These are phyloP conservation scores for Drosophila eohydei DNA, from an alignment of 2,888 invertebrate genomes.

Conservation along the genomic window DNA sequence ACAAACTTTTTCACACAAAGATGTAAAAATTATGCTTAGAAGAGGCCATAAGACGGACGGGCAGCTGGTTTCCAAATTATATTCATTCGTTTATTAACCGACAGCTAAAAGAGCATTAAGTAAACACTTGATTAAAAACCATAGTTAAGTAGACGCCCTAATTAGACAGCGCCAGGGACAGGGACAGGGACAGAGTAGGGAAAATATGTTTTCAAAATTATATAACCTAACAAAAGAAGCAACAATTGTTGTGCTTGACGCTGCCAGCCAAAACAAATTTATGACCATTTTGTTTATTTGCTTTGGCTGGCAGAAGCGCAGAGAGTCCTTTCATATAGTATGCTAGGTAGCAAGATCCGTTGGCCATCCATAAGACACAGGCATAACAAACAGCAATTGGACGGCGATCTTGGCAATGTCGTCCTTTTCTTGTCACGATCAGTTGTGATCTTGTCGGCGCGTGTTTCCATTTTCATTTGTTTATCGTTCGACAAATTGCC, in stretches of 20 bases:
- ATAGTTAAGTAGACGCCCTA: constrained; percentile 51
- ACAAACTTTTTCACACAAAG: too few species aligned
- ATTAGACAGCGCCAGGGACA: constrained; percentile 65
- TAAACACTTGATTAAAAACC: constrained; percentile 28
- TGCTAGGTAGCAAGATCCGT: constrained; percentile 4
- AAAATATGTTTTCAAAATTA: constrained; percentile 59
- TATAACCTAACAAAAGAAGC: constrained; percentile 58
- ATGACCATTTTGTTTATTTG: constrained; percentile 67
- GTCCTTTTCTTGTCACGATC: constrained; percentile 61
- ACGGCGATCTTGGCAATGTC: constrained; percentile 30
- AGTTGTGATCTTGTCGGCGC: constrained; percentile 75
- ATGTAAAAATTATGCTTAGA: not conserved
- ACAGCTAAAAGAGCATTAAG: constrained; percentile 43
- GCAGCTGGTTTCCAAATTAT: not conserved
- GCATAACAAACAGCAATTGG: constrained; percentile 37
- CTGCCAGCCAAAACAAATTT: constrained; percentile 60
- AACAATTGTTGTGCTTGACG: constrained; percentile 37
- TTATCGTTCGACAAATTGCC: constrained; percentile 53
- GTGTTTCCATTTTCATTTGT: constrained; percentile 67
- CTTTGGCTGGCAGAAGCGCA: constrained; percentile 15
- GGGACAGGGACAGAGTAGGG: constrained; percentile 1
- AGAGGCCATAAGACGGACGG: not conserved
- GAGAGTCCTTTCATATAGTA: constrained; percentile 3
- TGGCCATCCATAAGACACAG: constrained; percentile 10
- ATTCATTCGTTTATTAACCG: not conserved